phyloP scores from a whole-genome alignment of 2,113 vertebrate species.

The Leptobrachium ailaonicum region DNA sequence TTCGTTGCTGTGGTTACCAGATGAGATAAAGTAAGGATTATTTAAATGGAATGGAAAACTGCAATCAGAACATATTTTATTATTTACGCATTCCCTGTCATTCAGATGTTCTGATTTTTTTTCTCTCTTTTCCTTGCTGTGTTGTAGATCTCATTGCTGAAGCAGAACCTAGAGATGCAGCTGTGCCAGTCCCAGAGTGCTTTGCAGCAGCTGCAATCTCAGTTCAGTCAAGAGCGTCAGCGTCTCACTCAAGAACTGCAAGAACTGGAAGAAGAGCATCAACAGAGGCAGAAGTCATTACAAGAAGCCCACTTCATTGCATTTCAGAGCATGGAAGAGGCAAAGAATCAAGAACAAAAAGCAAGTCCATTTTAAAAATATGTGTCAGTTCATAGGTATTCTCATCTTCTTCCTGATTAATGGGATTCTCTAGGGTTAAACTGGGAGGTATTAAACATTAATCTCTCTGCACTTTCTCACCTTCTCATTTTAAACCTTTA shows the following conservation, averaged over 20 bases:
- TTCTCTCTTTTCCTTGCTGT: constrained; percentile 55
- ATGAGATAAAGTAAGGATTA: constrained; percentile 6
- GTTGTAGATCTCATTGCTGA: constrained; percentile 89
- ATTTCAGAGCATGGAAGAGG: constrained; percentile 88
- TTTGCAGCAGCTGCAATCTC: constrained; percentile 92
- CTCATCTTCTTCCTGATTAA: too few species aligned
- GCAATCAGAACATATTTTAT: constrained; percentile 16
- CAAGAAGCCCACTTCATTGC: constrained; percentile 88
- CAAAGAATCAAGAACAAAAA: constrained; percentile 88
- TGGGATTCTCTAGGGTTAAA: too few species aligned
- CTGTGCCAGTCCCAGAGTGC: constrained; percentile 95
- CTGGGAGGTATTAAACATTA: too few species aligned
- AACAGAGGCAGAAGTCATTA: constrained; percentile 85
- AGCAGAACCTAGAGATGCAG: constrained; percentile 97
- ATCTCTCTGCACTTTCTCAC: too few species aligned
- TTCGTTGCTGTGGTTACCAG: constrained; percentile 9
- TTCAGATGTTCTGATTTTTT: constrained; percentile 31
- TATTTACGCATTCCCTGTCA: not conserved
- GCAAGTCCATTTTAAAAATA: constrained; percentile 56
- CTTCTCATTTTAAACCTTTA: too few species aligned
- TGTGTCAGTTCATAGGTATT: too few species aligned
- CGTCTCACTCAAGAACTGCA: constrained; percentile 92
- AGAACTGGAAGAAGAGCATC: constrained; percentile 90
- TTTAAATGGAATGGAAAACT: constrained; percentile 23
- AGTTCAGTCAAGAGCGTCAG: constrained; percentile 93